These are phyloP conservation scores for Radopholus similis DNA, from an alignment of 1,140 invertebrate species.

Conservation along the genomic window DNA sequence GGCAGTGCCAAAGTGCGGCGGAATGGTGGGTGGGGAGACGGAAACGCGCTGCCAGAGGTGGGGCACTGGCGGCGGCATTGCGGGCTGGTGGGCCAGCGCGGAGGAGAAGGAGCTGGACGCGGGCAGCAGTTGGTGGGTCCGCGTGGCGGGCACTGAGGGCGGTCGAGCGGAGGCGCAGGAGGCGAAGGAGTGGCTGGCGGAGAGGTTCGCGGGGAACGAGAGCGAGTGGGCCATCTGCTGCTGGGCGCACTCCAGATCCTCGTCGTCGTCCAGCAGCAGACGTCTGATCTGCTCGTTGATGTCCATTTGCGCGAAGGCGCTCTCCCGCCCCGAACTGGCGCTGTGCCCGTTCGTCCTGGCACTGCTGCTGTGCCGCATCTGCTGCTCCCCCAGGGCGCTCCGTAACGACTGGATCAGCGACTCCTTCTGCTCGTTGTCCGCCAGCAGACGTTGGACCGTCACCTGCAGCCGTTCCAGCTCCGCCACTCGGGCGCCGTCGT, in stretches of 20 bases:
- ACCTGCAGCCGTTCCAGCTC: constrained; percentile 65
- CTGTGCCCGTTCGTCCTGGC: background rate
- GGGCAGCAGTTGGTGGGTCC: background rate
- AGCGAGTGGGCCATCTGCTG: constrained; percentile 57
- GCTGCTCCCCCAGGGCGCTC: constrained; percentile 59
- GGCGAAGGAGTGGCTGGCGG: constrained; percentile 31
- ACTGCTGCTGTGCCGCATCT: background rate
- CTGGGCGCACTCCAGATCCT: constrained; percentile 53
- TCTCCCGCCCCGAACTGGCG: background rate
- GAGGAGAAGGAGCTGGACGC: constrained; percentile 55
- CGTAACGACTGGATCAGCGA: constrained; percentile 62
- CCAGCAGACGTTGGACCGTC: constrained; percentile 64
- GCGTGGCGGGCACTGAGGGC: background rate
- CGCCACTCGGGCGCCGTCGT: constrained; percentile 56
- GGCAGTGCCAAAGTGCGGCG: constrained; percentile 5
- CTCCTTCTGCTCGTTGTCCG: constrained; percentile 65
- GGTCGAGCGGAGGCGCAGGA: constrained; percentile 8
- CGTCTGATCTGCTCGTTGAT: constrained; percentile 49
- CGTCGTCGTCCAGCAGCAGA: constrained; percentile 30
- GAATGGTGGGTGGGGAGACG: background rate
- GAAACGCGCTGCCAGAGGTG: constrained; percentile 8
- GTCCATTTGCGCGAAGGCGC: constrained; percentile 32
- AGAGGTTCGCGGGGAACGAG: constrained; percentile 52
- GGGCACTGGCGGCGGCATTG: background rate
- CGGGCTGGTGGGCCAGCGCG: constrained; percentile 32